Base-by-base conservation (phyloP, 2,113 vertebrate species). In the Rhynchopsitta pachyrhyncha region DNA sequence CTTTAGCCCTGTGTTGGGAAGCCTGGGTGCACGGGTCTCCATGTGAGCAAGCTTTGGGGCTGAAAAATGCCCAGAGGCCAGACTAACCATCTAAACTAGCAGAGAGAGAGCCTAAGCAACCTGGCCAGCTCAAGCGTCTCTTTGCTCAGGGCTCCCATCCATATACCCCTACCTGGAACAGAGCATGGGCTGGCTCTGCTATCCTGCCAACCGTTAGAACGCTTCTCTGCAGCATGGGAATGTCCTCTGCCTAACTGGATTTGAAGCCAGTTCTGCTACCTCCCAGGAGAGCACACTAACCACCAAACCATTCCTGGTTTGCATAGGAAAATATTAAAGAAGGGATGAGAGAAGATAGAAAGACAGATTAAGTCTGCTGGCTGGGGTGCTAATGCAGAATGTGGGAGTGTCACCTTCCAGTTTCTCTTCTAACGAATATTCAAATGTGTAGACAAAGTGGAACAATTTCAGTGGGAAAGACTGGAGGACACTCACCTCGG, bases 221-320 rank as follows among this genome's bases (percentile, higher is more conserved):
- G 78, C 22, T 69, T 59, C 64, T 81, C 79, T 90, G 63, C 11
- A 46, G 69, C 0, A 0, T 57, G 75, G 63, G 85, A 10, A 82
- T 29, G 1, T 76, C 82, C 63, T 90, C 88, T 68, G 83, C 91
- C 69, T 81, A 22, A 75, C 94, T 84, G 74, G 89, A 79, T 93
- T 29, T 22, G 33, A 20, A 92, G 91, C 89, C 84, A 93, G 96
- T 95, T 92, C 89, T 95, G 69, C 83, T 77, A 81, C 83, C 86
- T 89, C 69, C 78, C 74, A 82, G 86, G 77, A 76, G 91, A 57
- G 74, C 62, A 55, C 74, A 37, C 12, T 12, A 95, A 95, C 89
- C 81, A 95, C 77, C 91, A 89, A 88, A 89, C 86, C 11, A 0
- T 81, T 82, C 78, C 91, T 95, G 84, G 55, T 97, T 96, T 96